These are phyloP conservation scores for Penaeus indicus DNA, from an alignment of 1,140 invertebrate species.

Conservation along the genomic window DNA sequence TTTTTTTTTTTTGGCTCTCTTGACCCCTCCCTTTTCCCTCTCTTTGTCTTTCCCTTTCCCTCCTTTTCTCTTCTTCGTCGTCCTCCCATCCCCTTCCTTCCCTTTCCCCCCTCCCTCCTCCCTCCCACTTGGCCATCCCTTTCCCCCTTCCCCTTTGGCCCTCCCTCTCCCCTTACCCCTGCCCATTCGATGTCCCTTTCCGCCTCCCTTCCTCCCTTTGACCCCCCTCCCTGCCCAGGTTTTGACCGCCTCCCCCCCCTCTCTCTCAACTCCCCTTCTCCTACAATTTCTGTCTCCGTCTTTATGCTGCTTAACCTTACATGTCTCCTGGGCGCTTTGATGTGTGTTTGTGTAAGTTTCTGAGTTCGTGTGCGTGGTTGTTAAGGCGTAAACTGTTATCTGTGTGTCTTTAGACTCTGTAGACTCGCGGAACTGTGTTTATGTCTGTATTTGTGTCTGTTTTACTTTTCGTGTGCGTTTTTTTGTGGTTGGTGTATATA, in stretches of 20 bases:
- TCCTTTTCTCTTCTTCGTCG: background rate
- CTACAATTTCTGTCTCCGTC: too few relatives aligned
- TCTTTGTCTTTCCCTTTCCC: background rate
- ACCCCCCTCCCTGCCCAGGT: too few relatives aligned
- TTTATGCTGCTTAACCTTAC: too few relatives aligned
- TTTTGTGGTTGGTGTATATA: background rate
- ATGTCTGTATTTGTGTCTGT: conserved; percentile 9
- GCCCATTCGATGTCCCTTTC: too few relatives aligned
- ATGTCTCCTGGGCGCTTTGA: background rate
- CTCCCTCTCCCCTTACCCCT: too few relatives aligned
- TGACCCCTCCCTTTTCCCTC: background rate
- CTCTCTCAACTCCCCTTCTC: too few relatives aligned
- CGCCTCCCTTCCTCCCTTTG: too few relatives aligned
- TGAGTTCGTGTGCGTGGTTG: conserved; percentile 2
- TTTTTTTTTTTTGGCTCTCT: background rate
- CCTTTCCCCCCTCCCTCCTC: background rate
- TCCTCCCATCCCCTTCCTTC: background rate
- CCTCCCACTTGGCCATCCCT: too few relatives aligned
- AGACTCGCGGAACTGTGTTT: background rate
- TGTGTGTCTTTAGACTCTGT: background rate
- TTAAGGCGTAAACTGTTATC: background rate
- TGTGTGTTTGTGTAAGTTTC: background rate
- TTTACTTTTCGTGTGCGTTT: background rate
- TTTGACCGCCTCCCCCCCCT: too few relatives aligned
- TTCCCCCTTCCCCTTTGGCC: too few relatives aligned